phyloP scores from a whole-genome alignment of 2,888 invertebrate species.

The Aleiodes testaceus region DNA sequence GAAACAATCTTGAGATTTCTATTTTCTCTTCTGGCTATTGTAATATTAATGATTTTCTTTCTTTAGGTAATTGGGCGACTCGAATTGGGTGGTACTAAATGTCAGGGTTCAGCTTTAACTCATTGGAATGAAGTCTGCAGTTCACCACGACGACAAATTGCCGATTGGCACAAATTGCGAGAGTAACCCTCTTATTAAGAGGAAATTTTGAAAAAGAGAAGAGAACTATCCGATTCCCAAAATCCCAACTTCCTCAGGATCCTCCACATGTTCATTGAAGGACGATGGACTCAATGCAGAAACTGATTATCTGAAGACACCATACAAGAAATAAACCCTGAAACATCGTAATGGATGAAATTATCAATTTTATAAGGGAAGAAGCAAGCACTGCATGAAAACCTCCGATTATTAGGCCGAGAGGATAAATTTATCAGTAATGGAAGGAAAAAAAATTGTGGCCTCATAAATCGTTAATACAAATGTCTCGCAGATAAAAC shows the following conservation, averaged over 20 bases:
- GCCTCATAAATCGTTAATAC: slow-evolving; percentile 5
- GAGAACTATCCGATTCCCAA: slow-evolving; percentile 20
- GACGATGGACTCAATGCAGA: slow-evolving; percentile 21
- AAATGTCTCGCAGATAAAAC: slow-evolving; percentile 6
- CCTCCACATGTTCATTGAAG: slow-evolving; percentile 40
- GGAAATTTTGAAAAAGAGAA: slow-evolving; percentile 30
- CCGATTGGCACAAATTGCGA: slow-evolving; percentile 99
- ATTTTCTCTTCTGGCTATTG: background rate
- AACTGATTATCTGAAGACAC: slow-evolving; percentile 44
- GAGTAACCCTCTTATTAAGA: slow-evolving; percentile 77
- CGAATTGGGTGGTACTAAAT: slow-evolving; percentile 90
- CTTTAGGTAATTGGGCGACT: slow-evolving; percentile 93
- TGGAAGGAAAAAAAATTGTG: background rate
- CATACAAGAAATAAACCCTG: background rate
- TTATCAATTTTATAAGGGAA: slow-evolving; percentile 61
- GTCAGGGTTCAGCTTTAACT: slow-evolving; percentile 87
- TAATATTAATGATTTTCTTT: slow-evolving; percentile 20
- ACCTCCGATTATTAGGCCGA: background rate
- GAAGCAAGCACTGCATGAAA: background rate
- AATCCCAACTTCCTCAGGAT: slow-evolving; percentile 49
- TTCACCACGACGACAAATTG: slow-evolving; percentile 97
- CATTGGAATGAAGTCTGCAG: slow-evolving; percentile 99
- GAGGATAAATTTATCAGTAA: background rate
- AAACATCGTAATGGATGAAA: slow-evolving; percentile 10
- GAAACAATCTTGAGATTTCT: background rate